A percentile compares a stretch with the other conserved stretches of the same genome.
These are phyloP conservation scores for Coluber constrictor DNA, from an alignment of 2,797 vertebrate species.

Conservation along the genomic window DNA sequence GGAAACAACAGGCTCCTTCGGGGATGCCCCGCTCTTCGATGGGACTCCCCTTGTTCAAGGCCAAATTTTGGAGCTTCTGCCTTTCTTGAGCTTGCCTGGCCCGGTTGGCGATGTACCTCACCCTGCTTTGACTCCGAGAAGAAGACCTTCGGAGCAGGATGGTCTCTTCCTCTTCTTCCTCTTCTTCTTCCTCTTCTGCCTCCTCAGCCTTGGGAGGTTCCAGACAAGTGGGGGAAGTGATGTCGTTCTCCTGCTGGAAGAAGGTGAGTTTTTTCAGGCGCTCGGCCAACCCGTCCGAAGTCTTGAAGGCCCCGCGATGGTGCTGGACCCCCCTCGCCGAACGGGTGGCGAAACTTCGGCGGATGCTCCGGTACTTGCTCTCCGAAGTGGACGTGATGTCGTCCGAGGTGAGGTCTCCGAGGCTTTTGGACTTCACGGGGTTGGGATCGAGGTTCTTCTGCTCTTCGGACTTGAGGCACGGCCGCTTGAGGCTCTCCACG, in stretches of 20 bases:
- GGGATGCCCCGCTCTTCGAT: conserved; percentile 90
- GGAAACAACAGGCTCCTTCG: conserved; percentile 85
- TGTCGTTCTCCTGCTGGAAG: conserved; percentile 70
- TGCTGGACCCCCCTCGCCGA: conserved; percentile 60
- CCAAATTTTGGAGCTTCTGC: conserved; percentile 77
- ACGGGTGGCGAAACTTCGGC: conserved; percentile 78
- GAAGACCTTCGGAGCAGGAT: conserved; percentile 80
- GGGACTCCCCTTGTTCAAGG: conserved; percentile 64
- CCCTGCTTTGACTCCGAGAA: conserved; percentile 89
- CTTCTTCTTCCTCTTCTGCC: conserved; percentile 58
- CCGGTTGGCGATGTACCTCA: conserved; percentile 89
- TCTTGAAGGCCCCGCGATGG: conserved; percentile 38
- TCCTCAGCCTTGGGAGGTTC: conserved; percentile 51
- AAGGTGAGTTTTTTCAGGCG: conserved; percentile 82
- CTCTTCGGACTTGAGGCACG: conserved; percentile 59
- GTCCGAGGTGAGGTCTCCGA: conserved; percentile 91
- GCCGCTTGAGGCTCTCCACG: conserved; percentile 81
- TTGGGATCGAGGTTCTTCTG: conserved; percentile 40
- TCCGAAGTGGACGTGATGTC: conserved; percentile 85
- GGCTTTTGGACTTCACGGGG: conserved; percentile 87
- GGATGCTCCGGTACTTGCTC: conserved; percentile 86
- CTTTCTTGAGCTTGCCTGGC: conserved; percentile 90
- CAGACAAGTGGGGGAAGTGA: conserved; percentile 67
- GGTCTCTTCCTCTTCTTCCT: conserved; percentile 65
- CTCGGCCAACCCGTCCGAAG: conserved; percentile 74